These are phyloP conservation scores for Chaetoderma sp. DNA, from an alignment of 2,888 invertebrate genomes.

Conservation along the genomic window DNA sequence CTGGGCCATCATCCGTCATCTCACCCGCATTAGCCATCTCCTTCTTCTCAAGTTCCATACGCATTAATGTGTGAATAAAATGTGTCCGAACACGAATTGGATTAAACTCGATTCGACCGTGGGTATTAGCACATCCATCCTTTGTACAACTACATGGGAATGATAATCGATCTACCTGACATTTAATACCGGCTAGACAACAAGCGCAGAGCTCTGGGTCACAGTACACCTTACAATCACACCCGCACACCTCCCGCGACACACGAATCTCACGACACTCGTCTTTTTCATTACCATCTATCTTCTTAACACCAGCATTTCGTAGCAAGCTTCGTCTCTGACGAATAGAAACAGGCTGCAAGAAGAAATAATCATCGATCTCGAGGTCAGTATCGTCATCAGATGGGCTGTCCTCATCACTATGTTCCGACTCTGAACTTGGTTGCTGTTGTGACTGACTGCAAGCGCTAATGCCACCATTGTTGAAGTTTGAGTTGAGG, in stretches of 20 bases:
- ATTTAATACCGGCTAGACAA: conserved; percentile 94
- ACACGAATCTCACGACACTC: conserved; percentile 92
- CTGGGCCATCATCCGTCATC: conserved; percentile 11
- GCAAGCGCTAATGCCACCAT: neutral
- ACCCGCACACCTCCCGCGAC: conserved; percentile 80
- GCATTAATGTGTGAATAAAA: conserved; percentile 96
- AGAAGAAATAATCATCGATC: conserved; percentile 66
- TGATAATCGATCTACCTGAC: conserved; percentile 94
- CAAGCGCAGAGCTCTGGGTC: conserved; percentile 96
- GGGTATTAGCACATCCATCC: conserved; percentile 92
- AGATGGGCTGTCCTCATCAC: conserved; percentile 28
- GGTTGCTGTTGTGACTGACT: neutral
- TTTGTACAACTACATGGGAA: conserved; percentile 97
- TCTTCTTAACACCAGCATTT: conserved; percentile 93
- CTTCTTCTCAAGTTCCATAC: conserved; percentile 70
- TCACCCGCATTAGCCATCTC: conserved; percentile 35
- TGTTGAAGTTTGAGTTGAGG: neutral
- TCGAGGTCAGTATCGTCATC: conserved; percentile 58
- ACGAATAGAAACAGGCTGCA: conserved; percentile 89
- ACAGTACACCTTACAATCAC: conserved; percentile 75
- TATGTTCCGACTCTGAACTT: conserved; percentile 34
- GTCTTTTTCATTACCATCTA: conserved; percentile 92
- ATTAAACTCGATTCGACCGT: conserved; percentile 96
- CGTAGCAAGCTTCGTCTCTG: conserved; percentile 88
- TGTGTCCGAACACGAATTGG: conserved; percentile 95